A percentile compares a stretch with the other conserved stretches of the same genome.
phyloP scores from a whole-genome alignment of 2,113 vertebrate species.

The Leptobrachium ailaonicum region DNA sequence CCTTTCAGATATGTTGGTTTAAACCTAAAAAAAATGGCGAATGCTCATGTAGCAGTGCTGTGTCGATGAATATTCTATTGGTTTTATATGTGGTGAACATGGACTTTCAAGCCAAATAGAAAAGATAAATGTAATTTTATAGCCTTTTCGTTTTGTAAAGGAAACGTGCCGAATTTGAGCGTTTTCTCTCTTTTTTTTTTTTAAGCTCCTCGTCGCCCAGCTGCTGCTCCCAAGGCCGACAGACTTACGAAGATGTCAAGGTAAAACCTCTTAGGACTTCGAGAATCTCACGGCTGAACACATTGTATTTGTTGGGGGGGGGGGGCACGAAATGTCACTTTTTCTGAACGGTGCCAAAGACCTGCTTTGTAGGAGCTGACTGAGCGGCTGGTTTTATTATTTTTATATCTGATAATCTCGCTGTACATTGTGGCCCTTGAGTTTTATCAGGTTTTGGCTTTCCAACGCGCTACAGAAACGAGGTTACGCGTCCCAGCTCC shows the following conservation, averaged over 20 bases:
- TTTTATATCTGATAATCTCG: neutral
- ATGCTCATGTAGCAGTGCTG: too few relatives aligned
- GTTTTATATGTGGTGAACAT: too few relatives aligned
- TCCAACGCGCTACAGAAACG: neutral
- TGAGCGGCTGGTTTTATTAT: neutral
- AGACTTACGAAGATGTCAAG: slow-evolving; percentile 43
- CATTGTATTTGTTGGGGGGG: neutral
- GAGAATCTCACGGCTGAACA: neutral
- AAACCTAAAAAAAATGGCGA: too few relatives aligned
- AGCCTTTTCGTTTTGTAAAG: too few relatives aligned
- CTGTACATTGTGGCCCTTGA: neutral
- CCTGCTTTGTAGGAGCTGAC: too few relatives aligned
- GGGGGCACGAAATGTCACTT: neutral
- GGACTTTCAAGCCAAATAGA: too few relatives aligned
- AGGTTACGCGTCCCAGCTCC: too few relatives aligned
- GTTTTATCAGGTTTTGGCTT: neutral
- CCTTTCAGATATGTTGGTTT: too few relatives aligned
- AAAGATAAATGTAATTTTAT: too few relatives aligned
- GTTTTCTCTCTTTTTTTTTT: neutral
- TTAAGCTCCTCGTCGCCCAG: slow-evolving; percentile 28
- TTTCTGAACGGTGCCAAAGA: too few relatives aligned
- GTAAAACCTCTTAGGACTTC: neutral
- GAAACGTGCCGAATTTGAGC: too few relatives aligned
- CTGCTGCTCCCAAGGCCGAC: slow-evolving; percentile 33
- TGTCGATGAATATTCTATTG: too few relatives aligned